Percentiles rank a stretch among this genome's conserved stretches.
Conservation (phyloP, 1,140 invertebrate genomes). For the Branchinecta lynchi region DNA sequence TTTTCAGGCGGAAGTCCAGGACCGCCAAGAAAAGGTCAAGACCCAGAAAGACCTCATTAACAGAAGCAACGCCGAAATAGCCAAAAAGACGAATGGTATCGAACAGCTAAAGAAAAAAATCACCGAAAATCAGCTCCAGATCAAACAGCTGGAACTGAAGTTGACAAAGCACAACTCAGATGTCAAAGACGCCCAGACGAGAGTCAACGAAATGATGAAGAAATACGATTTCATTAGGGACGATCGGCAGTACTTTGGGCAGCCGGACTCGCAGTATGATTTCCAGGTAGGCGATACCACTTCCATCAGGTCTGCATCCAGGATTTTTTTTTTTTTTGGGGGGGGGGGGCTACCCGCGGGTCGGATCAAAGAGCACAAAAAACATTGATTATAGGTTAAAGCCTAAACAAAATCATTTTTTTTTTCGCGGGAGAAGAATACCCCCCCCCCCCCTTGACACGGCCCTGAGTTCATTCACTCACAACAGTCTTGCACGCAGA, state of each 20-base stretch:
- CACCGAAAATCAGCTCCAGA: conserved; percentile 49
- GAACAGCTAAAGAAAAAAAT: conserved; percentile 41
- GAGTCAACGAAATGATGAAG: conserved; percentile 36
- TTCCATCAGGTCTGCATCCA: too few species aligned
- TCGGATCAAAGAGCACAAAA: too few species aligned
- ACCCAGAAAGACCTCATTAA: conserved; percentile 31
- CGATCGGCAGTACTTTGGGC: conserved; percentile 62
- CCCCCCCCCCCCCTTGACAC: too few species aligned
- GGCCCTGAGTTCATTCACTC: too few species aligned
- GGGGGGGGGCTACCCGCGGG: too few species aligned
- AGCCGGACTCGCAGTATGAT: conserved; percentile 42
- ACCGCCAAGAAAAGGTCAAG: conserved; percentile 24
- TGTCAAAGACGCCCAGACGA: conserved; percentile 33
- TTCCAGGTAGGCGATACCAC: conserved; percentile 32
- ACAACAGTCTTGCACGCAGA: too few species aligned
- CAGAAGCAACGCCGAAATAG: conserved; percentile 12
- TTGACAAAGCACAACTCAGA: conserved; percentile 34
- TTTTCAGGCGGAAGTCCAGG: conserved; percentile 17
- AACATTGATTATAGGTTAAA: too few species aligned
- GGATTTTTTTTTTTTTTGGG: too few species aligned
- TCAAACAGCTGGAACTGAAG: conserved; percentile 60
- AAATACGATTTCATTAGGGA: conserved; percentile 60
- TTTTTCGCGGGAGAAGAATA: too few species aligned
- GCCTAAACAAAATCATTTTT: too few species aligned
- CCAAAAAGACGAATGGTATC: conserved; percentile 11